Evolutionary conservation across 2,888 invertebrate genomes (phyloP), one percentile per base, ranked within the genome.

Genomic region (Epirrhoe alternata): DNA sequence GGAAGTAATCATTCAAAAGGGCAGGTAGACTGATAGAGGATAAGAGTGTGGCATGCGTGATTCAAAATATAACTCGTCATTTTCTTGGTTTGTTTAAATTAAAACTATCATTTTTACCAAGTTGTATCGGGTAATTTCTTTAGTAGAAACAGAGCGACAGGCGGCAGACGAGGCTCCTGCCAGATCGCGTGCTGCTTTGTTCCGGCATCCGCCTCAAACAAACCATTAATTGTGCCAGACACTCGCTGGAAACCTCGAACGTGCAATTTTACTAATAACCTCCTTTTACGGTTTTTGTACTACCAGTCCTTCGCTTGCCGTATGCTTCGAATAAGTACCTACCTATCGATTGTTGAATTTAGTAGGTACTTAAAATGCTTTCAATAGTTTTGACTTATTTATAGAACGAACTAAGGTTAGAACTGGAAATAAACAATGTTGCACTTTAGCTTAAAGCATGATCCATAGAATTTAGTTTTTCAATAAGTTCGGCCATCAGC

Each of bases 121-220:
- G 33, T 5, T 7, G 7, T 7, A 33, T 35, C 10, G 10, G 10
- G 35, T 24, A 56, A 59, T 60, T 63, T 35, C 51, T 51, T 45
- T 59, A 56, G 68, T 54, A 66, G 69, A 74, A 72, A 75, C 69
- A 69, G 58, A 71, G 76, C 85, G 85, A 85, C 91, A 92, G 85
- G 86, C 86, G 92, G 91, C 72, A 87, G 78, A 86, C 91, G 91
- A 71, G 77, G 74, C 73, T 69, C 70, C 73, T 70, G 73, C 64
- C 72, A 73, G 83, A 89, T 92, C 90, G 92, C 92, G 92, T 92
- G 92, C 86, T 78, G 81, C 85, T 86, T 87, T 87, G 87, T 91
- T 88, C 87, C 88, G 86, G 87, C 86, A 88, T 86, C 87, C 86
- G 86, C 80, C 81, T 76, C 82, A 78, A 84, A 84, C 81, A 82